Base-by-base conservation (phyloP, 2,888 invertebrate genomes). In the Schrankia costaestrigalis region DNA sequence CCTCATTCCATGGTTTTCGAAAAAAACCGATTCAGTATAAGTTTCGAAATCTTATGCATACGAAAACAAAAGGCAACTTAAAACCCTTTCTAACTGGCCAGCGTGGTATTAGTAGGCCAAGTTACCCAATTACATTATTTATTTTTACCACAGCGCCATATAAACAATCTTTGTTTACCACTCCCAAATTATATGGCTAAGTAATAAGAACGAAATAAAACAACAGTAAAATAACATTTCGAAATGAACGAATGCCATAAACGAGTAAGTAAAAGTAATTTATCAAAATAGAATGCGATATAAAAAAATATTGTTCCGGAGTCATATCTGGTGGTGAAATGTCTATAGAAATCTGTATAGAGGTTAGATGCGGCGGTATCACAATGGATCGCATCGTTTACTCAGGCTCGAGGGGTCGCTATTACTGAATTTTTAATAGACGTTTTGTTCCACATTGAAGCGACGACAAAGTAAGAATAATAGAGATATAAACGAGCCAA, bases 211-310 rank as follows among this genome's bases (percentile, higher is more conserved):
- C 11, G n/a, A 13, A 28, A 29, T 45, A 40, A 35, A 34, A n/a
- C 6, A 4, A 9, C 24, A n/a, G 15, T 32, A 14, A 26, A 32
- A 35, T 33, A 17, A 36, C 26, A 7, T 35, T 14, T 26, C 15
- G 8, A 13, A 25, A 35, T 30, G 36, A 50, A 42, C 34, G 37
- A 34, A 21, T 39, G 12, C 29, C 15, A 40, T 35, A 41, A 37
- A 56, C 34, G 36, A 35, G 26, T 28, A 43, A 27, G 18, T 50
- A 44, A 33, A 35, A 48, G 41, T 56, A 47, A 60, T 64, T 64
- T 54, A 54, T 60, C 41, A 62, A 51, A 56, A 57, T 46, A 48
- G 39, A 47, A 50, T 48, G 43, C 49, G 40, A 49, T 54, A 40
- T 43, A 55, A 59, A 57, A 64, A 61, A 52, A 48, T 40, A 43